Evolutionary conservation across 2,888 invertebrate genomes (phyloP).

Genomic region (Amiota communis): DNA sequence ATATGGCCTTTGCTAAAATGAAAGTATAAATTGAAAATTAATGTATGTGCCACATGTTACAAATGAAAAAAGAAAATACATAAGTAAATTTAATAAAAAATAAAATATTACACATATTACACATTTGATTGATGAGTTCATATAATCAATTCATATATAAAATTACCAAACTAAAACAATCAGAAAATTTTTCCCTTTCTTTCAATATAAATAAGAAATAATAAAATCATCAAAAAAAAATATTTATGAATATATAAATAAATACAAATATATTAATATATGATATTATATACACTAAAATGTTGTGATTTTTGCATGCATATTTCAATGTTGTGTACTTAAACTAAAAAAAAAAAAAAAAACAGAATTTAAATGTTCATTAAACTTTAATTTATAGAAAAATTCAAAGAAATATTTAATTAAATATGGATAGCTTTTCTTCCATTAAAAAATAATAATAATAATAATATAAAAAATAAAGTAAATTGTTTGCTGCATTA

Average conservation of each 20-base stretch:
- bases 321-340: constrained; percentile 5
- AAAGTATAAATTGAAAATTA: constrained; percentile 8
- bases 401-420: constrained; percentile 37
- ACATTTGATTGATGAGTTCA: no score
- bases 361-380: constrained; percentile 15
- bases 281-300: constrained; percentile 9
- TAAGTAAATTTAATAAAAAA: constrained; percentile 19
- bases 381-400: constrained; percentile 27
- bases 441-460: constrained; percentile 48
- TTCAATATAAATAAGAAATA: no score
- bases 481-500: not conserved
- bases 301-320: constrained; percentile 29
- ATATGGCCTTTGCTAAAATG: not conserved
- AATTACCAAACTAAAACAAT: no score
- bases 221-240: no score
- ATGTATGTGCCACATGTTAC: not conserved
- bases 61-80: constrained; percentile 38
- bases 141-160: no score
- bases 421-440: constrained; percentile 65
- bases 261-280: not conserved
- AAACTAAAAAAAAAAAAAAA: not conserved
- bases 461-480: constrained; percentile 18
- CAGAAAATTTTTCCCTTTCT: no score
- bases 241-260: not conserved
- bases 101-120: not conserved